phyloP scores from a whole-genome alignment of 2,113 vertebrate genomes.

The Mobula birostris region DNA sequence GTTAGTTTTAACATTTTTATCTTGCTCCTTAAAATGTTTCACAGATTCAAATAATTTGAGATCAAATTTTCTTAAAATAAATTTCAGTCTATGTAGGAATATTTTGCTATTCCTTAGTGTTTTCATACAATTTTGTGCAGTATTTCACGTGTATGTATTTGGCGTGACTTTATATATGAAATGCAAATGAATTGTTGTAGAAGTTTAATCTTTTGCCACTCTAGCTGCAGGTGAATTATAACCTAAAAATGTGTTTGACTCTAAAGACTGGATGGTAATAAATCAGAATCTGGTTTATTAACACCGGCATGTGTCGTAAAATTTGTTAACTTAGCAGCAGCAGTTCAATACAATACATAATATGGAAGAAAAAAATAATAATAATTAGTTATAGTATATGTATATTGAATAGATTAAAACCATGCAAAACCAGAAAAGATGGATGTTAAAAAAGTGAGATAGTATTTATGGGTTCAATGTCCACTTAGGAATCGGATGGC shows the following conservation, averaged over 20 bases:
- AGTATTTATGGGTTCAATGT: too few species aligned
- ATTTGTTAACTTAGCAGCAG: too few species aligned
- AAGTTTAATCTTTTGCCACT: background rate
- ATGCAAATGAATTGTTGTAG: background rate
- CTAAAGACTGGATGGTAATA: background rate
- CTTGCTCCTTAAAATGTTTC: background rate
- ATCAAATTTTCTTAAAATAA: background rate
- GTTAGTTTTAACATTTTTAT: conserved; percentile 50
- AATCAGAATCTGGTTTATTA: too few species aligned
- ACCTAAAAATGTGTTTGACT: background rate
- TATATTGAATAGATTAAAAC: too few species aligned
- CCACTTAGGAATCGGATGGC: too few species aligned
- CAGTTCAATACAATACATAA: too few species aligned
- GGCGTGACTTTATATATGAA: background rate
- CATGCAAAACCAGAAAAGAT: too few species aligned
- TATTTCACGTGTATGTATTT: background rate
- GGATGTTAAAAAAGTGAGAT: too few species aligned
- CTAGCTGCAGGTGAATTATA: background rate
- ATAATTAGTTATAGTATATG: too few species aligned
- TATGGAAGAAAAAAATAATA: too few species aligned
- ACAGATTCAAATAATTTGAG: background rate
- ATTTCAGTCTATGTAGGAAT: background rate
- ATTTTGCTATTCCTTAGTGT: background rate
- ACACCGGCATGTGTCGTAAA: too few species aligned
- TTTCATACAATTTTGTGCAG: background rate